A percentile compares a stretch with the other conserved stretches of the same genome.
These are phyloP conservation scores for Zelleria hepariella DNA, from an alignment of 2,888 invertebrate genomes.

Conservation along the genomic window DNA sequence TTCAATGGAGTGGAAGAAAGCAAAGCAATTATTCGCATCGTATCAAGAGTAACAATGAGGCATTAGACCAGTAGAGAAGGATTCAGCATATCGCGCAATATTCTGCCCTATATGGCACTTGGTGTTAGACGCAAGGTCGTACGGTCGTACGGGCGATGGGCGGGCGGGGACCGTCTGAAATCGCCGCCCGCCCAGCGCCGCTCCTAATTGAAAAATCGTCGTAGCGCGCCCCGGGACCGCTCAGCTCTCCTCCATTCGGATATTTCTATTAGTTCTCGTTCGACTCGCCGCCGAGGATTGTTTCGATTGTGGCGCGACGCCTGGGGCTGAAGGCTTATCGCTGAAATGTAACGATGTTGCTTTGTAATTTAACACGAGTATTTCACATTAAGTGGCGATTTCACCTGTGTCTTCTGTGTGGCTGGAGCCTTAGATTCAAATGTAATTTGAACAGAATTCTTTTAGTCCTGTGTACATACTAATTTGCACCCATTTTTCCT, in stretches of 20 bases:
- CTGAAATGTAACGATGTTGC: not conserved
- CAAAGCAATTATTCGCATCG: too few relatives aligned
- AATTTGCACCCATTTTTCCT: not conserved
- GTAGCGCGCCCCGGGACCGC: not conserved
- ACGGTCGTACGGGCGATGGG: not conserved
- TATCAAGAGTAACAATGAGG: too few relatives aligned
- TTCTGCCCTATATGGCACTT: not conserved
- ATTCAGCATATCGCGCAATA: too few relatives aligned
- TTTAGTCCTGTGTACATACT: not conserved
- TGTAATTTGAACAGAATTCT: not conserved
- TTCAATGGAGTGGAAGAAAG: too few relatives aligned
- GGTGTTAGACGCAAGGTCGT: not conserved
- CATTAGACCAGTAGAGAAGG: too few relatives aligned
- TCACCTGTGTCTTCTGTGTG: too few relatives aligned
- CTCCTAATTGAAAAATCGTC: conserved; percentile 2
- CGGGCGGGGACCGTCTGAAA: not conserved
- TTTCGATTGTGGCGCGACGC: not conserved
- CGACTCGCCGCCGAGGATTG: not conserved
- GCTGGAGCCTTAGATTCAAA: too few relatives aligned
- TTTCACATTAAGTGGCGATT: not conserved
- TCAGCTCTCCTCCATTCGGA: not conserved
- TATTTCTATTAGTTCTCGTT: not conserved
- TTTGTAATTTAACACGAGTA: not conserved
- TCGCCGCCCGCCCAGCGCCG: not conserved
- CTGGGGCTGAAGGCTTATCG: not conserved